Conservation (phyloP, 2,888 invertebrate species). For the Erebia ligea region DNA sequence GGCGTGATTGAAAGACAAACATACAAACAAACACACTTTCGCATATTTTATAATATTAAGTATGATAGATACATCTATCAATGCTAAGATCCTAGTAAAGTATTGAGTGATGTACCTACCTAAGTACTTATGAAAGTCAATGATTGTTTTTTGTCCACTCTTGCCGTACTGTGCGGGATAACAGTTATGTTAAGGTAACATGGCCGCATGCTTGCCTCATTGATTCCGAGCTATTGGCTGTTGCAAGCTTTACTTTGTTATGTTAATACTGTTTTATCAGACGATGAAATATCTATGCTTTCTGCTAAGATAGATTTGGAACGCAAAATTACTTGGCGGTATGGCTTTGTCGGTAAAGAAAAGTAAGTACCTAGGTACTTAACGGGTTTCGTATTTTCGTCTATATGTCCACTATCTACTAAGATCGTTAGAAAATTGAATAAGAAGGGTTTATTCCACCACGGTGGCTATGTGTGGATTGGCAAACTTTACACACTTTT, state of each 20-base stretch:
- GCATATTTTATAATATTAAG: too few species aligned
- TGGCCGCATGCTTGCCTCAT: constrained; percentile 3
- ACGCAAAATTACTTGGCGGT: background rate
- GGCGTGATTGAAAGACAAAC: too few species aligned
- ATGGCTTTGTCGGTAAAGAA: background rate
- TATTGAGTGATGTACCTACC: background rate
- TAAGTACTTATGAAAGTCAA: constrained; percentile 14
- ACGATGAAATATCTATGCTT: background rate
- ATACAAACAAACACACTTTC: too few species aligned
- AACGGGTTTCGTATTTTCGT: background rate
- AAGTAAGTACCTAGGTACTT: background rate
- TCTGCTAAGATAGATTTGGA: background rate
- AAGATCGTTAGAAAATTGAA: too few species aligned
- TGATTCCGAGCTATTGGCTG: background rate
- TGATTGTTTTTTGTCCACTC: background rate
- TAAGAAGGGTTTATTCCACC: too few species aligned
- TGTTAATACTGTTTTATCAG: background rate
- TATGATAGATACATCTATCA: too few species aligned
- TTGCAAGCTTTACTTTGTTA: background rate
- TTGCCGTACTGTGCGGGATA: constrained; percentile 10
- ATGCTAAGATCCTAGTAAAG: background rate
- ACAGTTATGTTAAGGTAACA: constrained; percentile 34
- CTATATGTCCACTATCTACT: too few species aligned
- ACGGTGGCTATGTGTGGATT: too few species aligned
- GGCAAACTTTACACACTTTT: too few species aligned